Base-by-base conservation (phyloP, 2,888 invertebrate species). In the Polylopha cassiicola region DNA sequence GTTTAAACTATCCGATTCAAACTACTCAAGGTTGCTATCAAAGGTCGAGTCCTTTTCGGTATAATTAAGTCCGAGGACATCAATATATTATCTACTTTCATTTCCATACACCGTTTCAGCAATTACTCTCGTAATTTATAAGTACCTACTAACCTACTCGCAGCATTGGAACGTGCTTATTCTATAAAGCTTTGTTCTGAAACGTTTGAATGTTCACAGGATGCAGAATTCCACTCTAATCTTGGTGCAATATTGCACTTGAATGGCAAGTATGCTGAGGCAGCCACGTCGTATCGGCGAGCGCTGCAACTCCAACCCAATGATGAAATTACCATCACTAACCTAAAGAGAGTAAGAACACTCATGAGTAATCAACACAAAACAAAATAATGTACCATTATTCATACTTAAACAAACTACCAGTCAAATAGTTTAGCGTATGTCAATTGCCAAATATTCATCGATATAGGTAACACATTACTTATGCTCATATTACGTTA, bases 211-310 rank as follows among this genome's bases (percentile, higher is more conserved):
- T 48, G 30, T 48, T 58, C 47, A 31, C 76, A 95, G 91, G 95
- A 96, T 64, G 93, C 97, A 0, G 90, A 95, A 51, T 94, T 95
- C 42, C 95, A 97, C 78, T 95, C 97, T 61, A 98, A 98, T 76
- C 88, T 97, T 39, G 98, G 98, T 13, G 98, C 98, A 41, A 98
- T 98, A 67, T 87, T 97, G 43, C 98, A 98, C 81, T 87, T 97
- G 51, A 95, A 97, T 71, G 95, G 95, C 13, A 96, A 96, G 74
- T 92, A 95, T 58, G 86, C 88, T 14, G 94, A 95, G 50, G 98
- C 98, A 0, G 95, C 95, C 27, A 87, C 89, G 8, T 93, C 95
- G 43, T 98, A 98, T 75, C 87, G 92, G 53, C 90, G 91, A 63
- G 97, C 98, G 1, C 84, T 98, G 39, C 88, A 91, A 61, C 84